These are phyloP conservation scores for Pagetopsis macropterus DNA, from an alignment of 2,797 vertebrate species.

Conservation along the genomic window DNA sequence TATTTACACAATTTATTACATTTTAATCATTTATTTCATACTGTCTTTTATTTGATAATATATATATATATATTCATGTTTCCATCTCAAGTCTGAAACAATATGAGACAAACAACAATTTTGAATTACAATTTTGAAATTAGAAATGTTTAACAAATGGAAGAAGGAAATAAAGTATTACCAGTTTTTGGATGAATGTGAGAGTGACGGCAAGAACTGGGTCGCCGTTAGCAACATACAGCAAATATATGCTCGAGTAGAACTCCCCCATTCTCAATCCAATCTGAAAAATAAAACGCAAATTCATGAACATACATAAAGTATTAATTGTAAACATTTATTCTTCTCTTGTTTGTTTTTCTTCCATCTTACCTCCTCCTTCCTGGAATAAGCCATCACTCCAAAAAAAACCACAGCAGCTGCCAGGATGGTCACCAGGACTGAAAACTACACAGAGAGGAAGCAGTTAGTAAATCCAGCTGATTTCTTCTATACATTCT, in stretches of 20 bases:
- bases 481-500: neutral
- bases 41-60: no score
- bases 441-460: constrained; percentile 58
- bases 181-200: constrained; percentile 66
- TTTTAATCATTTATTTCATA: no score
- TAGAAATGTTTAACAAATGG: no score
- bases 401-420: constrained; percentile 21
- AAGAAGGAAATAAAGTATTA: constrained; percentile 30
- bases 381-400: constrained; percentile 39
- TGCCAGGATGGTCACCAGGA: constrained; percentile 57
- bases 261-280: constrained; percentile 11
- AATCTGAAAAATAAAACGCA: constrained; percentile 56
- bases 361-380: constrained; percentile 35
- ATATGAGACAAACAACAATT: no score
- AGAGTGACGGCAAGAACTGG: constrained; percentile 61
- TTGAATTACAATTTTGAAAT: no score
- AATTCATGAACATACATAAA: neutral
- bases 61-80: no score
- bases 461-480: neutral
- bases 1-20: no score
- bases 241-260: constrained; percentile 60
- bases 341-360: neutral
- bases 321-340: neutral
- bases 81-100: no score
- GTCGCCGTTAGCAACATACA: constrained; percentile 51